These are phyloP conservation scores for Mythimna impura DNA, from an alignment of 2,888 invertebrate genomes.

Conservation along the genomic window DNA sequence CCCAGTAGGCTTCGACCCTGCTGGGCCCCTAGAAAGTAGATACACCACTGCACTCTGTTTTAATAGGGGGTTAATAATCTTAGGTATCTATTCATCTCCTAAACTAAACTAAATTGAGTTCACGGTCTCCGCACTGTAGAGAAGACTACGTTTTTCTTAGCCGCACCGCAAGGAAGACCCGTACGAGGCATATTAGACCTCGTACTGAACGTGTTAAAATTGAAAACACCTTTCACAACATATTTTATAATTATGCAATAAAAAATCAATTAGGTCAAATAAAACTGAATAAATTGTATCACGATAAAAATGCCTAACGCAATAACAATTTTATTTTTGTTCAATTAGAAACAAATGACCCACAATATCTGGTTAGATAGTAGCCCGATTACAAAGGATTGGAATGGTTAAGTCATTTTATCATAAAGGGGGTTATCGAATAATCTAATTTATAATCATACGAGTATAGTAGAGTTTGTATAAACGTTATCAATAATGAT, in stretches of 20 bases:
- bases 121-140: too few species aligned
- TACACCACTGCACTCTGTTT: too few species aligned
- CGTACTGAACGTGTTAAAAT: background rate
- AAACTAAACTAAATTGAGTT: too few species aligned
- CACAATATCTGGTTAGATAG: constrained; percentile 5
- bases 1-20: too few species aligned
- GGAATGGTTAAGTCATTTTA: constrained; percentile 9
- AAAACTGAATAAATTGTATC: background rate
- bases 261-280: constrained; percentile 22
- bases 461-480: constrained; percentile 23
- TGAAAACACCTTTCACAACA: background rate
- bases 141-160: too few species aligned
- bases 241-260: background rate
- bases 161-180: too few species aligned
- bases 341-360: constrained; percentile 6
- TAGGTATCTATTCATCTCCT: too few species aligned
- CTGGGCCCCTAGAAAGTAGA: too few species aligned
- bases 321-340: constrained; percentile 16
- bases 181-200: too few species aligned
- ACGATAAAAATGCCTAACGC: background rate
- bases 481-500: constrained; percentile 36
- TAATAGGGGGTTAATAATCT: too few species aligned
- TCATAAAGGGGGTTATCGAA: constrained; percentile 40
- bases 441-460: constrained; percentile 36
- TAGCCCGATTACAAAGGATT: constrained; percentile 26